Evolutionary conservation across 2,888 invertebrate genomes (phyloP).

Genomic region (Pollenia angustigena): DNA sequence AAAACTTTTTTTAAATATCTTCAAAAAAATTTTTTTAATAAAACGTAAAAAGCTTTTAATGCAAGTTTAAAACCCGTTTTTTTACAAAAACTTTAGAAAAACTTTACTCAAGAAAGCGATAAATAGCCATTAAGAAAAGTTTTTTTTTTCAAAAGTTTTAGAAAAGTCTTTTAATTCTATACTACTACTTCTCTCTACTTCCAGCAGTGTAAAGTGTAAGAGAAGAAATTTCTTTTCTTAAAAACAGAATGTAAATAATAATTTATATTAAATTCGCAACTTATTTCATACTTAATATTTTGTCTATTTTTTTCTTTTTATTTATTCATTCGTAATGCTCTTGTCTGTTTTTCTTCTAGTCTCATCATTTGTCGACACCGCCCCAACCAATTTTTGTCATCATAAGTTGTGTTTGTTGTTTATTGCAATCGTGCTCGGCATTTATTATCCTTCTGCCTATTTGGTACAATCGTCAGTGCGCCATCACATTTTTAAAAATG

Average conservation of each 20-base stretch:
- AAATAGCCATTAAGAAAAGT: not conserved
- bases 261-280: constrained; percentile 7
- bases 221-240: no score
- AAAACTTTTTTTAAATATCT: no score
- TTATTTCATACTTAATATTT: not conserved
- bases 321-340: constrained; percentile 4
- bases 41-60: no score
- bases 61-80: no score
- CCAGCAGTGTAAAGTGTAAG: no score
- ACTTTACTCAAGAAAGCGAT: not conserved
- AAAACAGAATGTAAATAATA: not conserved
- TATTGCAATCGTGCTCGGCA: constrained; percentile 83
- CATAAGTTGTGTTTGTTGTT: constrained; percentile 84
- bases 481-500: constrained; percentile 88
- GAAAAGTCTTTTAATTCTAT: not conserved
- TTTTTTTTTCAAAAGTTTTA: not conserved
- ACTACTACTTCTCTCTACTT: no score
- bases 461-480: constrained; percentile 84
- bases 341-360: constrained; percentile 49
- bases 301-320: constrained; percentile 23
- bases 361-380: constrained; percentile 72
- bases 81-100: not conserved
- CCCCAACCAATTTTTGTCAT: constrained; percentile 83
- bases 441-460: constrained; percentile 83
- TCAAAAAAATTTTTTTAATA: no score